phyloP scores from a whole-genome alignment of 2,888 invertebrate genomes.

The Lithophane leautieri region DNA sequence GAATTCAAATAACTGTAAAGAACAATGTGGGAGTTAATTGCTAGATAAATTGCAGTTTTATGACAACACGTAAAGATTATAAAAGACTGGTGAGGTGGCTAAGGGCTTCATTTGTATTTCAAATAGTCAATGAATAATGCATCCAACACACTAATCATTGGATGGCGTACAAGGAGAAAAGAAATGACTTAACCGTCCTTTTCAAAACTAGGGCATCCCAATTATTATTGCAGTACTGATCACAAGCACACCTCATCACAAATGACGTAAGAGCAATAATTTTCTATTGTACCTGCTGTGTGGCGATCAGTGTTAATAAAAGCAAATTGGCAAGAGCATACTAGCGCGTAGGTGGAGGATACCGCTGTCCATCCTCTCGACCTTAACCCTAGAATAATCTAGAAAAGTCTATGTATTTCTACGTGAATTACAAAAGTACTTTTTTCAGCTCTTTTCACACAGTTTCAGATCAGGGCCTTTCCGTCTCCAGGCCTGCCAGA shows the following conservation, averaged over 20 bases:
- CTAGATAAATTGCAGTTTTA: constrained; percentile 26
- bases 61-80: constrained; percentile 3
- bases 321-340: constrained; percentile 25
- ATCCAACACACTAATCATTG: not conserved
- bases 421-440: not conserved
- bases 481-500: not conserved
- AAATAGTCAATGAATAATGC: constrained; percentile 3
- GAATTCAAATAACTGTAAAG: constrained; percentile 26
- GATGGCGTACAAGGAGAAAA: not conserved
- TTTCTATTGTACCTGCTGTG: constrained; percentile 31
- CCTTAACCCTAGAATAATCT: constrained; percentile 10
- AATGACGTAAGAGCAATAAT: constrained; percentile 29
- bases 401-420: not conserved
- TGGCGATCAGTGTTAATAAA: constrained; percentile 17
- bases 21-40: constrained; percentile 36
- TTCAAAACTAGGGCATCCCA: constrained; percentile 6
- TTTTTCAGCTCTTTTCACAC: not conserved
- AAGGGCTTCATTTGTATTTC: constrained; percentile 18
- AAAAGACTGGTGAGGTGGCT: not conserved
- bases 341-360: constrained; percentile 24
- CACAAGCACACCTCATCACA: not conserved
- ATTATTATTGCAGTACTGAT: constrained; percentile 11
- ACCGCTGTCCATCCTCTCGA: constrained; percentile 10
- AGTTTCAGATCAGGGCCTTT: not conserved
- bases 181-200: not conserved